Percentiles rank a stretch among this genome's conserved stretches.
Conservation (phyloP, 2,797 vertebrate genomes). For the Tokudaia muenninki region DNA sequence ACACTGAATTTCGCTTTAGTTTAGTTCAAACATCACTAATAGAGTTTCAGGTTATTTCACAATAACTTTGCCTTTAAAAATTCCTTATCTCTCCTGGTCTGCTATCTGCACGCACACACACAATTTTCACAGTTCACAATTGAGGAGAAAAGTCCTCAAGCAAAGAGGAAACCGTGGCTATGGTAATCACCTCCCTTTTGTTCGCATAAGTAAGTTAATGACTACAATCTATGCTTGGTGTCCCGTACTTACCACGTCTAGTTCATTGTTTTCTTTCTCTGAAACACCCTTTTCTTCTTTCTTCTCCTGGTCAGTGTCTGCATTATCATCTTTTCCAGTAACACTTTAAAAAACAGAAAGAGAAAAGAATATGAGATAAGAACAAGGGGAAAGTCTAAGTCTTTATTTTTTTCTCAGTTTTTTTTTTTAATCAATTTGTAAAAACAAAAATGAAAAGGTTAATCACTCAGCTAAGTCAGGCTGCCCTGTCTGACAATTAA, state of each 20-base stretch:
- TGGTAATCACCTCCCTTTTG: not conserved
- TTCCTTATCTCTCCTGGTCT: not conserved
- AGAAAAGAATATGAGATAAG: conserved; percentile 76
- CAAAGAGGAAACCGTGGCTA: not conserved
- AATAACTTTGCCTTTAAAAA: conserved; percentile 1
- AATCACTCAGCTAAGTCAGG: not conserved
- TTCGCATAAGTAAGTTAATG: not conserved
- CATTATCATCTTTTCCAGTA: conserved; percentile 91
- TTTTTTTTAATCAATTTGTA: conserved; percentile 55
- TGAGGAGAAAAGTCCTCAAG: not conserved
- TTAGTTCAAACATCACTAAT: not conserved
- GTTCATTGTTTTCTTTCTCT: conserved; percentile 91
- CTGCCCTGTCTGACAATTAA: conserved; percentile 62
- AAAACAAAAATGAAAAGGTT: conserved; percentile 35
- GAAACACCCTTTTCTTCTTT: conserved; percentile 89
- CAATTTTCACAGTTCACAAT: not conserved
- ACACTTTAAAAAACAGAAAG: conserved; percentile 87
- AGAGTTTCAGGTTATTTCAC: conserved; percentile 4
- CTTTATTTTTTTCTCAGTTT: conserved; percentile 52
- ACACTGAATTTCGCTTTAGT: not conserved
- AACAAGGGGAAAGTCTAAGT: not conserved
- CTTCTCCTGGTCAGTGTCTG: conserved; percentile 95
- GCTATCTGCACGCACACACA: not conserved
- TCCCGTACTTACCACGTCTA: conserved; percentile 89
- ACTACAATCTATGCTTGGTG: not conserved